phyloP scores from a whole-genome alignment of 2,888 invertebrate species.

The Bruchidius siliquastri region DNA sequence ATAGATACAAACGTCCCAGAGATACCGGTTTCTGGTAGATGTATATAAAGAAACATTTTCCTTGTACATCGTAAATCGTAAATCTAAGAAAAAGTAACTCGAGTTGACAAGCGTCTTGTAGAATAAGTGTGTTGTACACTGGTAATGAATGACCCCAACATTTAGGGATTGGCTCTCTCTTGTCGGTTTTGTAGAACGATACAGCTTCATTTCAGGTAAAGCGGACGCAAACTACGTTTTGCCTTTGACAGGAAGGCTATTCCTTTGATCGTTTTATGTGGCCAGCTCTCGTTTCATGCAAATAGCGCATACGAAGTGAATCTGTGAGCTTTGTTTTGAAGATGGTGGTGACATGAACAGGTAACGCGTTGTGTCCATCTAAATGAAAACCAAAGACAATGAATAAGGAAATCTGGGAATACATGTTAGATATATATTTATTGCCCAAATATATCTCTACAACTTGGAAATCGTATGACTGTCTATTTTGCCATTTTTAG shows the following conservation, averaged over 20 bases:
- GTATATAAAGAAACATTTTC: background rate
- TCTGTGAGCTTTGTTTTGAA: background rate
- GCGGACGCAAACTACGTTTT: background rate
- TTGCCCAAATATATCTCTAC: too few relatives aligned
- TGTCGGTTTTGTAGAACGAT: background rate
- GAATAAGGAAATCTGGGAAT: too few relatives aligned
- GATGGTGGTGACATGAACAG: too few relatives aligned
- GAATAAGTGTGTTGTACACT: background rate
- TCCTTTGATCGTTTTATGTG: background rate
- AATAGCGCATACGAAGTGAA: background rate
- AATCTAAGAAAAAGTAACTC: background rate
- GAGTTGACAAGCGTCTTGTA: background rate
- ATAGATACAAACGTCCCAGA: background rate
- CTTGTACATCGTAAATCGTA: background rate
- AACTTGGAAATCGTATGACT: too few relatives aligned
- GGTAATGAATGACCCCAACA: background rate
- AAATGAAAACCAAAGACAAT: too few relatives aligned
- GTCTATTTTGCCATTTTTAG: too few relatives aligned
- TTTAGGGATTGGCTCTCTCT: background rate
- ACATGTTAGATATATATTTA: too few relatives aligned
- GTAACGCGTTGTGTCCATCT: too few relatives aligned
- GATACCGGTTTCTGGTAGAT: background rate
- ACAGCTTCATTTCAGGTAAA: background rate
- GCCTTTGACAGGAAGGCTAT: background rate
- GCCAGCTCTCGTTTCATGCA: background rate